Evolutionary conservation across 2,888 invertebrate genomes (phyloP), one percentile per base, ranked within the genome.

Genomic region (Tetragonisca angustula): DNA sequence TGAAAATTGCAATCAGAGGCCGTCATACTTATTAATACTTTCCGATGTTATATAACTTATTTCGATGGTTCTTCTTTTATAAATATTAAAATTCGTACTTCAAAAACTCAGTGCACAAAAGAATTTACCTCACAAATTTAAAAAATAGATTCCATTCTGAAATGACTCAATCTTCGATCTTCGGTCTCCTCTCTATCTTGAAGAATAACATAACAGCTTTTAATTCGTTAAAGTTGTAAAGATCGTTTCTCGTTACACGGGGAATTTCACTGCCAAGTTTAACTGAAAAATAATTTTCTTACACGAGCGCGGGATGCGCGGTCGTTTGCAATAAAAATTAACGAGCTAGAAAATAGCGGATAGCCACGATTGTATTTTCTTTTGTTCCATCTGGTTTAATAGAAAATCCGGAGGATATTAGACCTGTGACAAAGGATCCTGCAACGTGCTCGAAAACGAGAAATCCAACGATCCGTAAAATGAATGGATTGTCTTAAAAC

Each of bases 391-490:
- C 32, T 11, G 32, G 13, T n/a, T 43, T 17, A 24, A n/a, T 43
- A n/a, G 49, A 50, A 50, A 24, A 67, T 50, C 24, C 24, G 3
- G n/a, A 19, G 17, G 27, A 27, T 13, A 59, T 13, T 13, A 21
- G 4, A n/a, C 3, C 11, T 13, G 56, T 59, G 13, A 11, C 62
- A 9, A 62, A 32, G 32, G 32, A 27, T 9, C 61, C 61, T 61
- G 24, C 61, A 27, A 24, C 61, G 36, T 65, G n/a, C 17, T 67
- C 4, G 52, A 56, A 21, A 15, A 62, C 32, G 61, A 27, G 27
- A 64, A 69, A 49, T 24, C 24, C 24, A 61, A 67, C 15, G 67
- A 67, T 50, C 19, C 27, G 2, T 49, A 73, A 73, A 67, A 67
- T 52, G 36, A 65, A n/a, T 15, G 19, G 11, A 4, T 21, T 19